Evolutionary conservation across 1,140 invertebrate genomes (phyloP).

Genomic region (Cyclina sinensis): DNA sequence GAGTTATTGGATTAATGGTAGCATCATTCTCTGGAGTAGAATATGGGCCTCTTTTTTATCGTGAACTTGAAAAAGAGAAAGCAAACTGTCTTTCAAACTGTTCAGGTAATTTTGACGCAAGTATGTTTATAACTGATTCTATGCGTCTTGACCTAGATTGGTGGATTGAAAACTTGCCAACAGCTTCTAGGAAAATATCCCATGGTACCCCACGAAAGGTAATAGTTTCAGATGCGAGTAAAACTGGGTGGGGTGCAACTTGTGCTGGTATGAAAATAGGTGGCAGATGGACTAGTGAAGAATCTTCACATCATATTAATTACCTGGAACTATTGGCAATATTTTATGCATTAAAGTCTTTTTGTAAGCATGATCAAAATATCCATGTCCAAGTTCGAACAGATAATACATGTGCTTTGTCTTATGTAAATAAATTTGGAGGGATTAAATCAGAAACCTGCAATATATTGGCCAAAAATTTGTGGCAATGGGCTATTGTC

Average conservation of each 20-base stretch:
- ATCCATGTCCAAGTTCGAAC: slow-evolving; percentile 43
- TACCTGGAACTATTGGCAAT: too few species aligned
- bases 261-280: slow-evolving; percentile 37
- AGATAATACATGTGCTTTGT: slow-evolving; percentile 67
- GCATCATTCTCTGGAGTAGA: slow-evolving; percentile 57
- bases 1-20: slow-evolving; percentile 47
- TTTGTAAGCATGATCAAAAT: not conserved
- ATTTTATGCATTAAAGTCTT: slow-evolving; percentile 40
- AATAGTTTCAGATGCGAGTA: slow-evolving; percentile 49
- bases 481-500: slow-evolving; percentile 60
- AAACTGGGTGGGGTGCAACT: slow-evolving; percentile 47
- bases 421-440: slow-evolving; percentile 66
- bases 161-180: slow-evolving; percentile 55
- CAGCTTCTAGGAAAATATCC: not conserved
- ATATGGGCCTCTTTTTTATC: slow-evolving; percentile 58
- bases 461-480: slow-evolving; percentile 38
- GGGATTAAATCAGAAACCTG: slow-evolving; percentile 18
- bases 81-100: not conserved
- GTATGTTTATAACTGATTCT: not conserved
- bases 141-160: slow-evolving; percentile 47
- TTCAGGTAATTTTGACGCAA: slow-evolving; percentile 48
- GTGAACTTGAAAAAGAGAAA: too few species aligned
- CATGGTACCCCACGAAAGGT: too few species aligned
- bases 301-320: too few species aligned
- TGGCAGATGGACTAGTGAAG: slow-evolving; percentile 17